Base-by-base conservation (phyloP, 2,888 invertebrate species). In the Ochropacha duplaris region DNA sequence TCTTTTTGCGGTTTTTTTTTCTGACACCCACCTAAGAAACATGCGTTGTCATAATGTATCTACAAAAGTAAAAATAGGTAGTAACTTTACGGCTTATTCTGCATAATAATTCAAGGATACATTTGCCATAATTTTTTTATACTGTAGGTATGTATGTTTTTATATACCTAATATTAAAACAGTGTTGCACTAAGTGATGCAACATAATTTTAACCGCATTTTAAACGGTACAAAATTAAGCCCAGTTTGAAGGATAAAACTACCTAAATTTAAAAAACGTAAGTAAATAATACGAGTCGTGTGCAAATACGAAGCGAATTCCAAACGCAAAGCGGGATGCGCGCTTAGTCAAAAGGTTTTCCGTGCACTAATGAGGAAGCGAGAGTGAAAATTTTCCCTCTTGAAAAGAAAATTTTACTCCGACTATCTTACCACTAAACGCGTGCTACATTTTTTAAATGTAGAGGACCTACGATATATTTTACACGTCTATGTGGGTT, bases 351-450 rank as follows among this genome's bases (percentile, higher is more conserved):
- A 81, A 84, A 85, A 81, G 78, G 77, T 70, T 81, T 68, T 74
- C 75, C 57, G 44, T 66, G 69, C 83, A 68, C 84, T 87, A 86
- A 87, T 84, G 86, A 85, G 84, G 81, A 76, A 72, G 80, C 76
- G 79, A 79, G 79, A 80, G 83, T 80, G 79, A 81, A 81, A 79
- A 77, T 78, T 78, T 79, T 81, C 63, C 79, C 81, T 72, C 82
- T 82, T 79, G 62, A 84, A 86, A 86, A 82, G 78, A 79, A 83
- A 79, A 78, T 80, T 83, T 80, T 71, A 74, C 76, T 74, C 65
- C 66, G 72, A 79, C 82, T 83, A 83, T 83, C 81, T 80, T 68
- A 70, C 65, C 70, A 74, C 73, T 81, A 78, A 82, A 71, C 76
- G 78, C 65, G 78, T 64, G 73, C 76, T 74, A 79, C 78, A 76